These are phyloP conservation scores for Cisticola juncidis DNA, from an alignment of 2,113 vertebrate species.

Conservation along the genomic window DNA sequence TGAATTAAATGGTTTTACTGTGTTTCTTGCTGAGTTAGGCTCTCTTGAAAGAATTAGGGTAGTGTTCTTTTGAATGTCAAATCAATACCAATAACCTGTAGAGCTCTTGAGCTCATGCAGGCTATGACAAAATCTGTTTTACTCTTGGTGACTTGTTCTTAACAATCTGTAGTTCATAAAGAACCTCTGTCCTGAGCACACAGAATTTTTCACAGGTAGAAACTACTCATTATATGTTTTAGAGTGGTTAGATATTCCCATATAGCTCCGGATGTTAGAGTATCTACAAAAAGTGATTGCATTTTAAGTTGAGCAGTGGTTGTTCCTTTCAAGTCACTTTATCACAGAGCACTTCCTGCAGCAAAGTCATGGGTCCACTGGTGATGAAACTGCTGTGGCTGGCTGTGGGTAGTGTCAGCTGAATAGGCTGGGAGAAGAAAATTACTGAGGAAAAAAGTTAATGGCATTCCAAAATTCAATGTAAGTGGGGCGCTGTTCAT, in stretches of 20 bases:
- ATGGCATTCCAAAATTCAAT: neutral
- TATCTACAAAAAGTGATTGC: neutral
- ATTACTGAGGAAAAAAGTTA: neutral
- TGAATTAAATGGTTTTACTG: neutral
- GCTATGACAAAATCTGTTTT: neutral
- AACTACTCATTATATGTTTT: neutral
- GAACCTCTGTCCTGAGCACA: neutral
- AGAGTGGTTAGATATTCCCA: neutral
- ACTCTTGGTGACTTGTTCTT: neutral
- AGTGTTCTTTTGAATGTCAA: constrained; percentile 24
- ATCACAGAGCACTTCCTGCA: neutral
- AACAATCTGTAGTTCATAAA: neutral
- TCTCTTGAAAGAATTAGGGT: neutral
- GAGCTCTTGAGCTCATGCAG: neutral
- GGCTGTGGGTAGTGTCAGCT: neutral
- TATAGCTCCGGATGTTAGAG: neutral
- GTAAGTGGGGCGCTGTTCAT: neutral
- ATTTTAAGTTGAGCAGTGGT: neutral
- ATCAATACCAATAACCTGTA: constrained; percentile 42
- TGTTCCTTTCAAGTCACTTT: neutral
- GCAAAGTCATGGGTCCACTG: neutral
- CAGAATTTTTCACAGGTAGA: neutral
- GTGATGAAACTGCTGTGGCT: neutral
- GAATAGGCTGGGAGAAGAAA: neutral
- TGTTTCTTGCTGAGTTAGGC: neutral